phyloP scores from a whole-genome alignment of 2,888 invertebrate species.

The Watsonalla cultraria region DNA sequence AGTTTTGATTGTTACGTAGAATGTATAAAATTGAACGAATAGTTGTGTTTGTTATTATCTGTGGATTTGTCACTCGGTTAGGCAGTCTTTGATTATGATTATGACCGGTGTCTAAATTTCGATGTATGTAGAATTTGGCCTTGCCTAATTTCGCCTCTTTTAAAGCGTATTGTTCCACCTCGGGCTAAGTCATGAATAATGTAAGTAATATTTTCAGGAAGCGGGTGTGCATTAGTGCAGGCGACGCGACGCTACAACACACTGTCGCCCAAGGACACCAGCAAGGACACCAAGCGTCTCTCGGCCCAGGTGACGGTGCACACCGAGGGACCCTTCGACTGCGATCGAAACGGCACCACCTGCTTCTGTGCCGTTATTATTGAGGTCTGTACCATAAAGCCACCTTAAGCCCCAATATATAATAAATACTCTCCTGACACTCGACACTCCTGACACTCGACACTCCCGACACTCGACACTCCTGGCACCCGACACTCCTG shows the following conservation, averaged over 20 bases:
- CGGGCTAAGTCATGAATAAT: too few species aligned
- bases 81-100: too few species aligned
- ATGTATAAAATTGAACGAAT: too few species aligned
- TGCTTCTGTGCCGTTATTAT: constrained; percentile 67
- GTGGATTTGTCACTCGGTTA: too few species aligned
- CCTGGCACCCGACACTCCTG: too few species aligned
- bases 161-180: not conserved
- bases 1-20: too few species aligned
- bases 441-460: too few species aligned
- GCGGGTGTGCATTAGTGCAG: constrained; percentile 58
- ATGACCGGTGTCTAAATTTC: too few species aligned
- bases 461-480: too few species aligned
- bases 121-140: not conserved
- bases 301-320: constrained; percentile 46
- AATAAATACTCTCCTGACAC: too few species aligned
- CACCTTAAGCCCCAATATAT: not conserved
- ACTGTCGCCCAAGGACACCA: constrained; percentile 7
- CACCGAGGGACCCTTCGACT: constrained; percentile 64
- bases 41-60: too few species aligned
- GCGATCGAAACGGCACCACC: constrained; percentile 34
- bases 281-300: constrained; percentile 25
- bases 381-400: constrained; percentile 37
- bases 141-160: not conserved
- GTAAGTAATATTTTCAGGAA: constrained; percentile 29
- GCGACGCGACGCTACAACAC: constrained; percentile 60